These are phyloP conservation scores for Bucco capensis DNA, from an alignment of 2,113 vertebrate genomes.

Conservation along the genomic window DNA sequence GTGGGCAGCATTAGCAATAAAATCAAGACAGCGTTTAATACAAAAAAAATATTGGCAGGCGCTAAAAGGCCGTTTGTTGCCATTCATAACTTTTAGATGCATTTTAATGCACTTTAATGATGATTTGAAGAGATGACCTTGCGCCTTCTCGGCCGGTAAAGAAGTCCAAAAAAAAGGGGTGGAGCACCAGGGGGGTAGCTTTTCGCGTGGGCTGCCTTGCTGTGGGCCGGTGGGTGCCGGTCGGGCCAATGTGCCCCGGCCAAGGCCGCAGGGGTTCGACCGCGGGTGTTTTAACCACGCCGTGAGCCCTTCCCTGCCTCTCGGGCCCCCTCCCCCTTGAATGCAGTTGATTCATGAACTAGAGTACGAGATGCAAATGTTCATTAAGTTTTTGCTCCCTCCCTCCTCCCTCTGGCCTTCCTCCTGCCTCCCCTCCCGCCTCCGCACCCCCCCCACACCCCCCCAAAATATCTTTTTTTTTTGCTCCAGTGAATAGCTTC, in stretches of 20 bases:
- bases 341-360: conserved; percentile 16
- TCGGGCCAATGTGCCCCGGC: background rate
- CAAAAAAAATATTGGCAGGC: conserved; percentile 15
- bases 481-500: background rate
- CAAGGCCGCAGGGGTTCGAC: background rate
- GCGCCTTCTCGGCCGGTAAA: background rate
- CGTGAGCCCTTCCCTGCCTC: background rate
- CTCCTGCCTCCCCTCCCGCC: background rate
- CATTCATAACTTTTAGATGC: conserved; percentile 32
- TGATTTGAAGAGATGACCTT: background rate
- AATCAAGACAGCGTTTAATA: conserved; percentile 41
- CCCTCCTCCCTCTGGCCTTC: background rate
- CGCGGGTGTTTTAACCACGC: background rate
- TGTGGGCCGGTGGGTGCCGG: background rate
- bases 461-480: background rate
- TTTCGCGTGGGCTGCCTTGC: rapidly evolving
- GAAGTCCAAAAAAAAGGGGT: background rate
- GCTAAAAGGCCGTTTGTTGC: conserved; percentile 34
- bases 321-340: background rate
- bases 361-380: conserved; percentile 30
- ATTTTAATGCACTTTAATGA: conserved; percentile 12
- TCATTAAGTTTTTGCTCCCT: conserved; percentile 13
- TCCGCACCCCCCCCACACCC: background rate
- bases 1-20: conserved; percentile 5
- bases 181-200: background rate